Base-by-base conservation (phyloP, 2,797 vertebrate species). In the Carapus acus region DNA sequence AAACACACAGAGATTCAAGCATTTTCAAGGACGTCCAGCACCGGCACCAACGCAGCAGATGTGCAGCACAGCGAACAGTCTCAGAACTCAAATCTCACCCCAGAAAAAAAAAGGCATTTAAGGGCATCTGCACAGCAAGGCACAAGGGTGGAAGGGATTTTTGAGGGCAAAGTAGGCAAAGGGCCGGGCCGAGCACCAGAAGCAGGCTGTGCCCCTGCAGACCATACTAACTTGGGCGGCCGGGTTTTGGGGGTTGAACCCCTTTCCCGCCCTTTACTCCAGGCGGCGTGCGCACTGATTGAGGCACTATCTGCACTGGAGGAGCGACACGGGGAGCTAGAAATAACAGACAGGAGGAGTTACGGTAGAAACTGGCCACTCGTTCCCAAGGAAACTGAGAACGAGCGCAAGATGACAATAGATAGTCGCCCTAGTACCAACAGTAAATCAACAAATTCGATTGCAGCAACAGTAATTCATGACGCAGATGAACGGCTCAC, bases 191-290 rank as follows among this genome's bases (percentile, higher is more conserved):
- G 65, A 73, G 74, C 65, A 62, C 58, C 22, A 50, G 41, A 54
- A 70, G 63, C 52, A 69, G 59, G 72, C 74, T 77, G n/a, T 76
- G 48, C 58, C 67, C 82, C 77, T 74, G 58, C 62, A 74, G 69
- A 67, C 74, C 70, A 77, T 89, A 89, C 88, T 89, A 89, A 90
- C 86, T 88, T 88, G 86, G 86, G 66, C 77, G 87, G 46, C 69
- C 83, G 36, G 87, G 79, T 80, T 88, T 90, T 74, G 76, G 68
- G 64, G 87, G 84, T 47, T 83, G 85, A 17, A 50, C 70, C 81
- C 83, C 85, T 84, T 81, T 88, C 73, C 71, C 80, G 64, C 72
- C 84, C 77, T 88, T 87, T 36, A 50, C 80, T 73, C 79, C 55
- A 48, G 88, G 86, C 49, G 82, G 87, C 76, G 80, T 69, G 61